Percentiles rank a stretch among this genome's conserved stretches.
phyloP scores from a whole-genome alignment of 2,888 invertebrate genomes.

The Gortyna flavago region DNA sequence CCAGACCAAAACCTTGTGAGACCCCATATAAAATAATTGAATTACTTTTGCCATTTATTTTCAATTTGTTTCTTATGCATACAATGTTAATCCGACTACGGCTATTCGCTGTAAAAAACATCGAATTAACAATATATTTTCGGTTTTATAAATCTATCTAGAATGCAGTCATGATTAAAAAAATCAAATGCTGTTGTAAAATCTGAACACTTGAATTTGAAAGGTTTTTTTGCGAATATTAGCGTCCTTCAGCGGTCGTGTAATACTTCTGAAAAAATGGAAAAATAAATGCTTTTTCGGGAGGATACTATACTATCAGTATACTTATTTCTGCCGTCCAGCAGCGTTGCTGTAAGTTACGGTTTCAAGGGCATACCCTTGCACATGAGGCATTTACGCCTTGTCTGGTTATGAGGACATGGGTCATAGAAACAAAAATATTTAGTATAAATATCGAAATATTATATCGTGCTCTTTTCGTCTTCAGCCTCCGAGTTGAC shows the following conservation, averaged over 20 bases:
- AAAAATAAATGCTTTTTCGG: neutral
- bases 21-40: neutral
- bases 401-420: neutral
- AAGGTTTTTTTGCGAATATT: neutral
- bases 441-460: neutral
- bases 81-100: neutral
- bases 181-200: conserved; percentile 6
- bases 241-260: neutral
- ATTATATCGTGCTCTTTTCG: neutral
- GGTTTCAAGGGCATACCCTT: neutral
- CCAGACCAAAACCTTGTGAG: conserved; percentile 10
- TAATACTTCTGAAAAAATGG: neutral
- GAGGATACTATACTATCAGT: too few species aligned
- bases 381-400: neutral
- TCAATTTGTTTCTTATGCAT: neutral
- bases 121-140: neutral
- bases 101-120: neutral
- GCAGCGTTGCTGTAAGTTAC: neutral
- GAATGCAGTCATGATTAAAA: neutral
- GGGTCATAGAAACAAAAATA: neutral
- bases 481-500: too few species aligned
- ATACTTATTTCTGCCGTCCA: neutral
- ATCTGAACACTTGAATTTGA: neutral
- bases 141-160: neutral
- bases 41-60: neutral